These are phyloP conservation scores for Chrysochloris asiatica DNA, from an alignment of 2,113 vertebrate genomes.

Conservation along the genomic window DNA sequence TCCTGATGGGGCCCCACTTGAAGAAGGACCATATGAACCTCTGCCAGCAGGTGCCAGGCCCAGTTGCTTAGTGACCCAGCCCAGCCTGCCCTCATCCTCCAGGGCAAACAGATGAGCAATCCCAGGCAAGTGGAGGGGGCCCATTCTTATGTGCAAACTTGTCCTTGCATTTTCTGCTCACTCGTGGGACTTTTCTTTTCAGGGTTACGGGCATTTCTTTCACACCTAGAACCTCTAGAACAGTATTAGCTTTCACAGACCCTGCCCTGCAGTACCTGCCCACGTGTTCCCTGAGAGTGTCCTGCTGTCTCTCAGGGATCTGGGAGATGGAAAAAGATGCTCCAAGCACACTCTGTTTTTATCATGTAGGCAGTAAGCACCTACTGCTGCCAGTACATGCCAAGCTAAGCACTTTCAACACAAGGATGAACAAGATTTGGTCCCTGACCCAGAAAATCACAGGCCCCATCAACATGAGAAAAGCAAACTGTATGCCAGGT, in stretches of 20 bases:
- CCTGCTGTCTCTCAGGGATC: neutral
- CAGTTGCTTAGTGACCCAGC: constrained; percentile 52
- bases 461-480: neutral
- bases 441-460: neutral
- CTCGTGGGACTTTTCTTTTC: constrained; percentile 44
- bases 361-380: no score
- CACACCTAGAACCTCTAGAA: neutral
- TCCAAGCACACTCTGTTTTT: neutral
- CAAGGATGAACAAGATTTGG: neutral
- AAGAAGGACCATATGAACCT: neutral
- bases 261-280: neutral
- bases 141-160: neutral
- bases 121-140: neutral
- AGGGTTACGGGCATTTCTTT: neutral
- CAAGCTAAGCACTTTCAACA: no score
- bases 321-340: neutral
- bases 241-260: neutral
- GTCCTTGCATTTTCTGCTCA: constrained; percentile 45
- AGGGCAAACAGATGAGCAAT: constrained; percentile 39
- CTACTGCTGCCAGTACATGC: neutral
- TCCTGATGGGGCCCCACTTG: neutral
- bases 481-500: neutral
- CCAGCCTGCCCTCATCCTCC: constrained; percentile 1
- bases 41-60: constrained; percentile 24
- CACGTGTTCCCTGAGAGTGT: rapidly evolving